Evolutionary conservation across 2,113 vertebrate genomes (phyloP).

Genomic region (Copsychus sechellarum): DNA sequence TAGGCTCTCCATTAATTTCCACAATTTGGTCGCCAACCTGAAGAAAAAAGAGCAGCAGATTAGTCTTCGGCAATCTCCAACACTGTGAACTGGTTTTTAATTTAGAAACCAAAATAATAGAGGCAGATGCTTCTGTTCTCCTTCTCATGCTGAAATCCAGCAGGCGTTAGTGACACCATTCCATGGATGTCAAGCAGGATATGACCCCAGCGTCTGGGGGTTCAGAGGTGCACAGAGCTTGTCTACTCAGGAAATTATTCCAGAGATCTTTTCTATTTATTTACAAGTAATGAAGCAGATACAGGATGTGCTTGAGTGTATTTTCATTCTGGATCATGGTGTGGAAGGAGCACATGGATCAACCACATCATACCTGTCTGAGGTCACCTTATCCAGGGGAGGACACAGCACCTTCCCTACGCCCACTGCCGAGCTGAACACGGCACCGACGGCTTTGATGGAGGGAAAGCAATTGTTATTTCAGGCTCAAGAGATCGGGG

Average conservation of each 20-base stretch:
- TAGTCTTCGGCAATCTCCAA: background rate
- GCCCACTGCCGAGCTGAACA: background rate
- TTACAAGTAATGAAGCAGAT: background rate
- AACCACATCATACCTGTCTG: background rate
- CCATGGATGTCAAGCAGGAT: fast-evolving
- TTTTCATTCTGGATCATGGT: background rate
- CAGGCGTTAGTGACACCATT: background rate
- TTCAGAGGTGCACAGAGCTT: background rate
- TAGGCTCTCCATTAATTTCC: conserved; percentile 96
- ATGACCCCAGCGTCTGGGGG: fast-evolving
- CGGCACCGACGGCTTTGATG: fast-evolving
- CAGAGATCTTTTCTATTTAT: background rate
- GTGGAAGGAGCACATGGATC: background rate
- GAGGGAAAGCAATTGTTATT: background rate
- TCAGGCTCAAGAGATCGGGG: background rate
- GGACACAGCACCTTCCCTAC: background rate
- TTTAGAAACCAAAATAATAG: background rate
- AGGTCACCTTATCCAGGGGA: background rate
- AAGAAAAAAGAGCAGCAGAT: background rate
- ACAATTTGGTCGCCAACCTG: conserved; percentile 99
- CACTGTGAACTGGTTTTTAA: background rate
- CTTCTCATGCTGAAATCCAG: background rate
- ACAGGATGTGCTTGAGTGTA: background rate
- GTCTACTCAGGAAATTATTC: background rate
- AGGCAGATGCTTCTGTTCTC: background rate